Evolutionary conservation across 1,140 invertebrate genomes (phyloP).

Genomic region (Apis dorsata): DNA sequence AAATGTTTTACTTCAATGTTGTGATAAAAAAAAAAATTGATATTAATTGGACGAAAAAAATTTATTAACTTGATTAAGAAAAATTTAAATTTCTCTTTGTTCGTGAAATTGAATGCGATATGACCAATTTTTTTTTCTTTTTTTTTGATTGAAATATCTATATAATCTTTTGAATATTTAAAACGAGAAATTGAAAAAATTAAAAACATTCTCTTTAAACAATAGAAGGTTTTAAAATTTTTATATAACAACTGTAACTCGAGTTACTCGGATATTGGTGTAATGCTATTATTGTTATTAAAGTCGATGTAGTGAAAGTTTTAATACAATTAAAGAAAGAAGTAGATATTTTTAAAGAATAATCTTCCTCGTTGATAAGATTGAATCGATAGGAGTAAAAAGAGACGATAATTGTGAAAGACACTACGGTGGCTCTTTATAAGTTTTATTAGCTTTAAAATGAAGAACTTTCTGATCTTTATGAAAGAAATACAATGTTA

Average conservation of each 20-base stretch:
- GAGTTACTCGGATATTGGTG: background rate
- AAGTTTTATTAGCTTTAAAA: background rate
- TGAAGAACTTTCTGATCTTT: background rate
- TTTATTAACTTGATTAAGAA: no score
- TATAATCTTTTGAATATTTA: no score
- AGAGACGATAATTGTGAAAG: background rate
- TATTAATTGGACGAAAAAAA: no score
- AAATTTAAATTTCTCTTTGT: no score
- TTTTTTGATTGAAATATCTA: no score
- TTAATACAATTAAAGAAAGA: background rate
- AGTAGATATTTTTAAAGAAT: background rate
- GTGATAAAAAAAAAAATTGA: no score
- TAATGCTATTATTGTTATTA: background rate
- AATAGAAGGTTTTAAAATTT: no score
- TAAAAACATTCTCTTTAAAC: no score
- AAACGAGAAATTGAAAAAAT: no score
- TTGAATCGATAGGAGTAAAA: background rate
- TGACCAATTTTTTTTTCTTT: no score
- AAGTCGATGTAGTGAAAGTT: background rate
- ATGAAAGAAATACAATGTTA: background rate
- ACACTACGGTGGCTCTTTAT: background rate
- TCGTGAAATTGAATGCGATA: no score
- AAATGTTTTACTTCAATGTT: no score
- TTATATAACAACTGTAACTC: background rate
- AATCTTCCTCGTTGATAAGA: background rate